Evolutionary conservation across 2,797 vertebrate genomes (phyloP), one percentile per base, ranked within the genome.

Genomic region (Antrozous pallidus): DNA sequence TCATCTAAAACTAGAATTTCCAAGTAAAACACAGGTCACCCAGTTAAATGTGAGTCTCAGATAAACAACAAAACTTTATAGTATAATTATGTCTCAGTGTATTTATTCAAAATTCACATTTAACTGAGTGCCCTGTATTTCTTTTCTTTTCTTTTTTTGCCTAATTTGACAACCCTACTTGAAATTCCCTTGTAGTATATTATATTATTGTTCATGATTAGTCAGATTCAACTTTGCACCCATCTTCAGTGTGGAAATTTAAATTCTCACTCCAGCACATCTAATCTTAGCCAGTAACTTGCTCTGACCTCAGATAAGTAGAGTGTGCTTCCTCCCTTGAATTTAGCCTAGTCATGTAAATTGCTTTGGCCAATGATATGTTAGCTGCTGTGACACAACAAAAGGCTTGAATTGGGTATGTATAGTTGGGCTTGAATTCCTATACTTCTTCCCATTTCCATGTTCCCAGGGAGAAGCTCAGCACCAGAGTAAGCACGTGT

Each of bases 81-180:
- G 45, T 51, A 22, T 82, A 78, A 75, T 9, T 40, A 58, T 92
- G 6, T 2, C 26, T 61, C 20, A 6, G 40, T 56, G n/a, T 56
- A 5, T 81, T 88, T 63, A 51, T 61, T 28, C 86, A 31, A 92
- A 86, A 83, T 73, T 75, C 61, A 74, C 51, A 85, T 69, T 80
- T 69, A 87, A 67, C 42, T 56, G 8, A 7, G 9, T 69, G 2
- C 1, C 49, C 28, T 93, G 9, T 22, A 73, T 8, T 54, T 54
- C n/a, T n/a, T n/a, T n/a, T n/a, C n/a, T 51, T 26, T 56, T 24
- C 83, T 95, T 74, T 81, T 73, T 79, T 89, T 93, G 61, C 24
- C 90, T 56, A 73, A 83, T 90, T 56, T 91, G 51, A 65, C 16
- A 54, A 38, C 4, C 8, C 6, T 74, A 40, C 49, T 47, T 90